Conservation (phyloP, 23 tunicate genomes). For the Styela plicata region DNA sequence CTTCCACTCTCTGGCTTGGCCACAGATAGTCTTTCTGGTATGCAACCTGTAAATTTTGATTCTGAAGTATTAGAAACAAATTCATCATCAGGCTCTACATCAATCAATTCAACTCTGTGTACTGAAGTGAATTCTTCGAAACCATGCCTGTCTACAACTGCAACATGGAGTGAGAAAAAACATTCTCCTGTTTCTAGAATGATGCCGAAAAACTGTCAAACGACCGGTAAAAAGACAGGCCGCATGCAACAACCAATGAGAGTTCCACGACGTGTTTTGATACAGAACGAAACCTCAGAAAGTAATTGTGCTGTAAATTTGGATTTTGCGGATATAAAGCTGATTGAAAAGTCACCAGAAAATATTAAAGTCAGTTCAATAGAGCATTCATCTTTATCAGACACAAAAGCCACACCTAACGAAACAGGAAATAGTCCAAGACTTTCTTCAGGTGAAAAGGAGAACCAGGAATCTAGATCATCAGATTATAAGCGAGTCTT, state of each 20-base stretch:
- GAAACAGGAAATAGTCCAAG: not conserved
- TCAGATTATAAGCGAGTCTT: not conserved
- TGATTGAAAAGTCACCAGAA: not conserved
- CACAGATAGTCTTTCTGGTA: not conserved
- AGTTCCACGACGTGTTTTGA: not conserved
- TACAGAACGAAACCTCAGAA: not conserved
- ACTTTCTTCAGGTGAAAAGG: not conserved
- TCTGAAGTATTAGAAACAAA: not conserved
- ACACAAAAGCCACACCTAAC: not conserved
- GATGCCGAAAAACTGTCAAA: not conserved
- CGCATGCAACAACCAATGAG: not conserved
- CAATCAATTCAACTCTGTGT: not conserved
- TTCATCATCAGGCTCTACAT: not conserved
- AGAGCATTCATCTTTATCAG: not conserved
- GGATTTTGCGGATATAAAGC: not conserved
- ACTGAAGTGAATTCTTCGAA: not conserved
- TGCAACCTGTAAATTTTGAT: not conserved
- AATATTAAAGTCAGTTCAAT: no score
- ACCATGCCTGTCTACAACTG: not conserved
- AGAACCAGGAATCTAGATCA: not conserved
- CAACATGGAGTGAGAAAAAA: not conserved
- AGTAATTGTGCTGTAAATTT: not conserved
- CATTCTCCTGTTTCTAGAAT: not conserved
- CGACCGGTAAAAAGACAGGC: not conserved
- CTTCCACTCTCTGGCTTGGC: not conserved